A percentile compares a stretch with the other conserved stretches of the same genome.
Conservation (phyloP, 1,140 invertebrate species). For the Ruditapes philippinarum region DNA sequence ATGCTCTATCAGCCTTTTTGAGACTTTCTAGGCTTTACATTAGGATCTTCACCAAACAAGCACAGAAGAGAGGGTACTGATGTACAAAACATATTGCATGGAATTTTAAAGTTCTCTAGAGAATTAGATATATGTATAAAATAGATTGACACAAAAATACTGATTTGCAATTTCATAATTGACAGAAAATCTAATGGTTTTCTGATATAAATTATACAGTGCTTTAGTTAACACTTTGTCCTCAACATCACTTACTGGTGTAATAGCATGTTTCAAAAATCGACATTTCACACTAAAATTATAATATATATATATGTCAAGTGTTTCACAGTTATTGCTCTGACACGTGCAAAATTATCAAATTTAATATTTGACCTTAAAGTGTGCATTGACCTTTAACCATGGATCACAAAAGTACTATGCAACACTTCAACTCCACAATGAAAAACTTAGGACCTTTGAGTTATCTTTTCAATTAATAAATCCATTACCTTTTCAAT, state of each 20-base stretch:
- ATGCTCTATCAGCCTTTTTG: background rate
- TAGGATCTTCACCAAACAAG: conserved; percentile 7
- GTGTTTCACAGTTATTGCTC: background rate
- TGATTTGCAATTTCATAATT: conserved; percentile 9
- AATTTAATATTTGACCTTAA: conserved; percentile 25
- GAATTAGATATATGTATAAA: conserved; percentile 10
- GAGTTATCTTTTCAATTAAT: conserved; percentile 15
- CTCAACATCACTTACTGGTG: conserved; percentile 5
- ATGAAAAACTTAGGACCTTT: conserved; percentile 6
- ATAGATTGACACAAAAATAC: conserved; percentile 9
- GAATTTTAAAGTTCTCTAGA: conserved; percentile 2
- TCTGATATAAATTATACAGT: conserved; percentile 3
- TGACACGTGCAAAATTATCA: conserved; percentile 5
- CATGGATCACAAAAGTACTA: conserved; percentile 6
- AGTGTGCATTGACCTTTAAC: conserved; percentile 18
- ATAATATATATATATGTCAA: background rate
- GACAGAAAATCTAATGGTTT: conserved; percentile 7
- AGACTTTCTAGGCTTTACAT: background rate
- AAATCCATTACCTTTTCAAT: conserved; percentile 27
- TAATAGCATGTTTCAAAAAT: conserved; percentile 9
- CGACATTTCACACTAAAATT: conserved; percentile 7
- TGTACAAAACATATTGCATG: conserved; percentile 1
- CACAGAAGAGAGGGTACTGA: background rate
- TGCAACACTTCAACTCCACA: conserved; percentile 21
- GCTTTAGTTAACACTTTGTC: conserved; percentile 6